Evolutionary conservation across 64 coral and sea anemone species (phyloP).

Genomic region (Hydrozoanthus tunicans): DNA sequence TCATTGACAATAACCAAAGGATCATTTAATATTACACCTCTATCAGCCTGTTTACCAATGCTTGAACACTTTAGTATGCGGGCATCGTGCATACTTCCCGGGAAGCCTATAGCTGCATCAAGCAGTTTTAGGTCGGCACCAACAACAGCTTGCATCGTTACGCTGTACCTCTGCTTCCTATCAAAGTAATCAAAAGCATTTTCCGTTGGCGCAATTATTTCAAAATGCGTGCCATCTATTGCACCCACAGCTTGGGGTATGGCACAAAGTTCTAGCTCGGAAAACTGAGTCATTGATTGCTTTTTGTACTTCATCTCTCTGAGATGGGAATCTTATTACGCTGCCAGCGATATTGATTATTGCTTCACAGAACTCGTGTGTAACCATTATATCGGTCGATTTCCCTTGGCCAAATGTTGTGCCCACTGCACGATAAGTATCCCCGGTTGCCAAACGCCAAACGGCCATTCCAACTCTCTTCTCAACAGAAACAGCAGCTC

Average conservation of each 20-base stretch:
- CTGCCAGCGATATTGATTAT: neutral
- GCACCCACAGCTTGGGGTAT: conserved; percentile 22
- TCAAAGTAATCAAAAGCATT: conserved; percentile 33
- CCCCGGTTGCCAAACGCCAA: too few species aligned
- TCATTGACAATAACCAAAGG: too few species aligned
- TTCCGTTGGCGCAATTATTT: conserved; percentile 7
- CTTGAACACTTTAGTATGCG: too few species aligned
- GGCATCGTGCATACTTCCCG: too few species aligned
- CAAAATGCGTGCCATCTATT: conserved; percentile 15
- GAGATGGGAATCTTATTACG: neutral
- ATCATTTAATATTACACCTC: too few species aligned
- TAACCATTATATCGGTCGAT: neutral
- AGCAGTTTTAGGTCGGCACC: too few species aligned
- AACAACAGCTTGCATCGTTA: neutral
- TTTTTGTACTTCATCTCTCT: neutral
- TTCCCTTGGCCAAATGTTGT: neutral
- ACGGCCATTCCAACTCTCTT: too few species aligned
- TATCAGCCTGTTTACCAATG: too few species aligned
- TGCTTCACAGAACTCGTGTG: neutral
- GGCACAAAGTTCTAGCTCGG: neutral
- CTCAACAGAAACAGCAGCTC: too few species aligned
- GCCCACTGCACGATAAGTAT: too few species aligned
- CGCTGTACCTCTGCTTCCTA: conserved; percentile 35
- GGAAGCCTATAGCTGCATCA: too few species aligned
- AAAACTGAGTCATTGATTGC: neutral